Evolutionary conservation across 2,888 invertebrate species (phyloP), one percentile per base, ranked within the genome.

Genomic region (Phengaris alcon): DNA sequence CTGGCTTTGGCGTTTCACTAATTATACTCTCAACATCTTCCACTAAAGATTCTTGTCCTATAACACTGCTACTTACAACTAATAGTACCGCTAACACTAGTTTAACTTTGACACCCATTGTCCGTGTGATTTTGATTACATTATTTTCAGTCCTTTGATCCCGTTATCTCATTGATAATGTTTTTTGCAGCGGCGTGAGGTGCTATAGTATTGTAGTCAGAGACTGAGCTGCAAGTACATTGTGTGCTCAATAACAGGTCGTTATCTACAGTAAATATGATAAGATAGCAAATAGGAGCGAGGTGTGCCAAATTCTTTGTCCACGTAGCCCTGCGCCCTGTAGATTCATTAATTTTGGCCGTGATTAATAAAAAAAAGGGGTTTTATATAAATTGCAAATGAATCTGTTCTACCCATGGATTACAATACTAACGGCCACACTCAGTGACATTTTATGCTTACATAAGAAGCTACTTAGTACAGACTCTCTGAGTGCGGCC

Each of bases 261-360:
- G 84, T 91, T 93, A 93, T 93, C 93, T 85, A 81, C 79, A 79
- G 78, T 80, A 88, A 88, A 88, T 87, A 87, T 87, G 93, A 93
- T 93, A 93, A 92, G 93, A 93, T 93, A 92, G 84, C 81, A 88
- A 92, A 91, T 90, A 91, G 90, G 90, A 88, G 85, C 91, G 89
- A 86, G 93, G 92, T 89, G 93, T 89, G 93, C 93, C 93, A 91
- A 93, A 93, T 93, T 93, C 91, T 92, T 91, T 90, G 91, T 89
- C 89, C 82, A 82, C 78, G 82, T 77, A 83, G 86, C 84, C 84
- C 86, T 77, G 70, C 54, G 72, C 75, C 54, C 75, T 78, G 76
- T 77, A 76, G 74, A 77, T 59, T 76, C 75, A 69, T 75, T 68
- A 75, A 15, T 72, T 59, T 75, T 54, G 22, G 7, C 51, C 72